Conservation (phyloP, 2,797 vertebrate species). For the Leuciscus waleckii region DNA sequence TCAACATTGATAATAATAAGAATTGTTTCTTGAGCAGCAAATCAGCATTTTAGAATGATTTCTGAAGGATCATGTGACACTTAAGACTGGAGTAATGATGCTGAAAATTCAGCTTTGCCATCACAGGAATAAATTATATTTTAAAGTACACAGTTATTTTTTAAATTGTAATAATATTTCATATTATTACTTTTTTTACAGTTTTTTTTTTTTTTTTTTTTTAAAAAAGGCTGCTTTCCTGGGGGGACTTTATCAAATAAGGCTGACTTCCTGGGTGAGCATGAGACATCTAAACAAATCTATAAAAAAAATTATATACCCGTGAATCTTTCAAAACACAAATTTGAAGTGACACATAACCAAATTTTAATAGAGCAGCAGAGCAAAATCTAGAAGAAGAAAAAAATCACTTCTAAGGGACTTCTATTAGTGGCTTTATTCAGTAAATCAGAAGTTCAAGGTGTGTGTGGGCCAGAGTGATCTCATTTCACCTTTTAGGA, state of each 20-base stretch:
- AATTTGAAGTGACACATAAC: background rate
- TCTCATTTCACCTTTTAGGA: slow-evolving; percentile 10
- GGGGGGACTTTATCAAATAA: background rate
- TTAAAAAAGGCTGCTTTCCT: background rate
- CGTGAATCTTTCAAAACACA: background rate
- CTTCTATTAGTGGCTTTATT: background rate
- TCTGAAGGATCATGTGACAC: background rate
- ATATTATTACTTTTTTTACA: background rate
- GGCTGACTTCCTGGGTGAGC: background rate
- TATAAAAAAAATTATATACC: background rate
- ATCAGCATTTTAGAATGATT: background rate
- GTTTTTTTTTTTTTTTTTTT: background rate
- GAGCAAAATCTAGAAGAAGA: background rate
- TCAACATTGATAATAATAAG: background rate
- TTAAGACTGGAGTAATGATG: background rate
- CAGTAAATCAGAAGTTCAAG: slow-evolving; percentile 1
- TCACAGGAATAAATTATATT: background rate
- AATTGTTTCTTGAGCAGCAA: background rate
- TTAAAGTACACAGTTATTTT: background rate
- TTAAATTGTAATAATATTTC: background rate
- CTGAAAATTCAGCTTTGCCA: background rate
- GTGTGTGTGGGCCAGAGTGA: background rate
- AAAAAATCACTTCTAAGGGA: background rate
- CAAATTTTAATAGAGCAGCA: background rate
- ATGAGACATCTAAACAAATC: background rate